Evolutionary conservation across 2,888 invertebrate genomes (phyloP).

Genomic region (Drosophila yooni): DNA sequence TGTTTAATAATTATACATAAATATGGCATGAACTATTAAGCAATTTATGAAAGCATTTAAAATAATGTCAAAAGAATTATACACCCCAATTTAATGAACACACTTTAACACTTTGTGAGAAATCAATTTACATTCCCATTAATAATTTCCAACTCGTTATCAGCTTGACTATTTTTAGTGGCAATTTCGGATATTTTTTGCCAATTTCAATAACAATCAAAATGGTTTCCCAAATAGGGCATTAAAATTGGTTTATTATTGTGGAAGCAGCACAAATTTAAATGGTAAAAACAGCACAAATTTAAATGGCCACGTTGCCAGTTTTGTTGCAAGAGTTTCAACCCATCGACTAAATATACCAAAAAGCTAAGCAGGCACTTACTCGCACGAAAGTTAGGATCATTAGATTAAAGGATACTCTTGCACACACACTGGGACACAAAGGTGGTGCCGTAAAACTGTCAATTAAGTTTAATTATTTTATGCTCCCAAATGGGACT

Average conservation of each 20-base stretch:
- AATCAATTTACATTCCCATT: background rate
- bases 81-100: background rate
- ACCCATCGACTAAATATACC: slow-evolving; percentile 27
- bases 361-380: slow-evolving; percentile 66
- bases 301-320: slow-evolving; percentile 8
- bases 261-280: background rate
- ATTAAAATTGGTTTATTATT: slow-evolving; percentile 16
- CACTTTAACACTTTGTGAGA: background rate
- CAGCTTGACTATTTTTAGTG: background rate
- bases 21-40: background rate
- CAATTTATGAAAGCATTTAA: background rate
- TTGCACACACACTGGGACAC: slow-evolving; percentile 29
- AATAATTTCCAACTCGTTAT: background rate
- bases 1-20: background rate
- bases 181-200: background rate
- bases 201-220: background rate
- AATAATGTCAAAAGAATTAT: background rate
- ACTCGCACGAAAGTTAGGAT: slow-evolving; percentile 62
- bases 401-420: slow-evolving; percentile 64
- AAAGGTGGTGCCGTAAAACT: slow-evolving; percentile 77
- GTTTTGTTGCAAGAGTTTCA: slow-evolving; percentile 1
- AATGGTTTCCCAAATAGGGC: background rate
- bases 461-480: slow-evolving; percentile 79
- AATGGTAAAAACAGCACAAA: slow-evolving; percentile 1
- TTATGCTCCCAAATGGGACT: slow-evolving; percentile 63